These are phyloP conservation scores for Cataglyphis hispanica DNA, from an alignment of 1,140 invertebrate genomes.

Conservation along the genomic window DNA sequence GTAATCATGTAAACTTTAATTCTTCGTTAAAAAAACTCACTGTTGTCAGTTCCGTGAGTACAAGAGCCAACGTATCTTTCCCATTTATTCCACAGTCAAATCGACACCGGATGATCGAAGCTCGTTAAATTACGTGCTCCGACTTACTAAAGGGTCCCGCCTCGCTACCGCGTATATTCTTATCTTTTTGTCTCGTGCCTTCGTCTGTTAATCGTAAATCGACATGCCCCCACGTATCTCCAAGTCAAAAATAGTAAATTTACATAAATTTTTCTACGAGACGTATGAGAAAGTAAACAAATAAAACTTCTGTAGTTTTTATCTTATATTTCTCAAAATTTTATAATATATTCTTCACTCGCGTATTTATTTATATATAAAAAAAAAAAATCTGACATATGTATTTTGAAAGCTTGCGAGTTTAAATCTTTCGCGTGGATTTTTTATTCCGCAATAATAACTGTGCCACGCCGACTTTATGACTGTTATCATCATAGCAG, in stretches of 20 bases:
- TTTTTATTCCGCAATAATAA: not conserved
- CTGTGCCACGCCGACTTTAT: not conserved
- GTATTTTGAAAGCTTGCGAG: not conserved
- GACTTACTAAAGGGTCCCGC: constrained; percentile 30
- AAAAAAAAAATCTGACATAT: not conserved
- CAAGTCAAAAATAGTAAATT: not conserved
- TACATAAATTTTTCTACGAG: not conserved
- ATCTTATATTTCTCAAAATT: not conserved
- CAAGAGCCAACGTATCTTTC: constrained; percentile 13
- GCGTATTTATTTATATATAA: not conserved
- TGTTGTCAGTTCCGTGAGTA: not conserved
- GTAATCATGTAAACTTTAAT: not conserved
- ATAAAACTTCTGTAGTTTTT: not conserved
- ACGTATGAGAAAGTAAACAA: constrained; percentile 3
- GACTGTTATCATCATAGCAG: not conserved
- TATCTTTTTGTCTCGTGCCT: constrained; percentile 29
- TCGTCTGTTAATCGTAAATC: constrained; percentile 38
- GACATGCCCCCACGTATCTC: not conserved
- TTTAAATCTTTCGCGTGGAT: not conserved
- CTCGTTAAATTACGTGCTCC: constrained; percentile 57
- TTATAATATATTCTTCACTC: not conserved
- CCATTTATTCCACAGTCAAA: constrained; percentile 48
- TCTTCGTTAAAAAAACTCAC: not conserved
- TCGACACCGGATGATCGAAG: constrained; percentile 59
- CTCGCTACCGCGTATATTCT: not conserved